Evolutionary conservation across 2,113 vertebrate genomes (phyloP), one percentile per base, ranked within the genome.

Genomic region (Neotragus pygmaeus): DNA sequence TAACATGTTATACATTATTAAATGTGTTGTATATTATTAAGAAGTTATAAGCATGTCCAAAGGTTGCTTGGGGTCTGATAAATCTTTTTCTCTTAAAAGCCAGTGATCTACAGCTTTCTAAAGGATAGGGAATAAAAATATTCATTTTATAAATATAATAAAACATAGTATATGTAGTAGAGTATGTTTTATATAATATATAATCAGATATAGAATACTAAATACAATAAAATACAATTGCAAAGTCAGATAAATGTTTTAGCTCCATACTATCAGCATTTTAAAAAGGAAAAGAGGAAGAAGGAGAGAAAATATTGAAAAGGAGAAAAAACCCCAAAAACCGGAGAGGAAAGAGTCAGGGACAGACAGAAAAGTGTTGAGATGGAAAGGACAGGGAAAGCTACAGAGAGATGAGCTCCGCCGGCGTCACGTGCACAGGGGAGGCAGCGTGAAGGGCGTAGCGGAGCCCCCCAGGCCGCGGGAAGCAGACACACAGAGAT

Each of bases 31-130:
- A 33, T 57, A 43, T 51, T 60, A 66, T 43, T 87, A 83, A 91
- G 33, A 92, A 51, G 23, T 13, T 80, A 70, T 3, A 70, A 84
- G 86, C 39, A 88, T 49, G 23, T 94, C 21, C 39, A 96, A 94
- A 94, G 33, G 10, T 75, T 83, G 28, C 16, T 90, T 90, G 81
- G 28, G 2, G 2, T 33, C 89, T 88, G 3, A 36, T 39, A 94
- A 53, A 64, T 91, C 25, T 73, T 91, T 88, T 70, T 55, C 43
- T 96, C n/a, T 91, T 84, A 75, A 93, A 94, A 90, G 45, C 30
- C 47, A 75, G 70, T 75, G 36, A 43, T 25, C 36, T 43, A 75
- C 70, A 43, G 70, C 43, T 83, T 95, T 89, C 51, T 90, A 90
- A 92, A 90, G 14, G 6, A 51, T 43, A 81, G 11, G 36, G 33